Conservation (phyloP, 1,140 invertebrate genomes). For the Drosophila orena region DNA sequence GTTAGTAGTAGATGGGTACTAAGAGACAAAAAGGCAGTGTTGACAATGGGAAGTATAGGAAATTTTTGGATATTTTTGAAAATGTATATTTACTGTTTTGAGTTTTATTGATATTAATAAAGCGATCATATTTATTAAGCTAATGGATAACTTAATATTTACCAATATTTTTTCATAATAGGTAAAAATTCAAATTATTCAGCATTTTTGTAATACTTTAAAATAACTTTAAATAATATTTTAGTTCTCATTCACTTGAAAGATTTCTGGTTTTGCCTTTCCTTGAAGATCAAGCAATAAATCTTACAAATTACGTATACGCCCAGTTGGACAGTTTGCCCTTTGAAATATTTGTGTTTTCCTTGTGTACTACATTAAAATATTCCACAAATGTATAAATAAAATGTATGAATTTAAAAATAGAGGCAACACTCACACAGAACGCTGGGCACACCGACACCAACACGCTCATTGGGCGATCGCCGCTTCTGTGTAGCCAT, state of each 20-base stretch:
- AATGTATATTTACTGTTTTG: too few relatives aligned
- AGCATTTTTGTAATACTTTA: too few relatives aligned
- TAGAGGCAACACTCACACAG: slow-evolving; percentile 9
- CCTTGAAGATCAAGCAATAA: too few relatives aligned
- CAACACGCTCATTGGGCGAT: slow-evolving; percentile 69
- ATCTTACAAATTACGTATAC: slow-evolving; percentile 7
- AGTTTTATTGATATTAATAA: too few relatives aligned
- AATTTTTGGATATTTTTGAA: background rate
- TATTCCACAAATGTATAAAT: background rate
- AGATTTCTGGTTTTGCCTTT: too few relatives aligned
- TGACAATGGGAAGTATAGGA: slow-evolving; percentile 4
- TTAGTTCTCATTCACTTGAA: too few relatives aligned
- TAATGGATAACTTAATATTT: too few relatives aligned
- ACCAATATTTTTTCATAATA: too few relatives aligned
- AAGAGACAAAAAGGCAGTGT: slow-evolving; percentile 2
- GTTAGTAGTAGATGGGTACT: slow-evolving; percentile 58
- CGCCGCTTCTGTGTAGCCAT: slow-evolving; percentile 73
- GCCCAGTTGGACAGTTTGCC: background rate
- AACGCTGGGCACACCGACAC: slow-evolving; percentile 35
- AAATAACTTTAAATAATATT: too few relatives aligned
- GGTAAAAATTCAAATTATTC: too few relatives aligned
- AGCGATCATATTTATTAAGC: too few relatives aligned
- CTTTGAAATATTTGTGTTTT: background rate
- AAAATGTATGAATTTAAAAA: background rate
- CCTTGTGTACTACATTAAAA: background rate